A percentile compares a stretch with the other conserved stretches of the same genome.
Conservation (phyloP, 2,888 invertebrate genomes). For the Harpalus rubripes region DNA sequence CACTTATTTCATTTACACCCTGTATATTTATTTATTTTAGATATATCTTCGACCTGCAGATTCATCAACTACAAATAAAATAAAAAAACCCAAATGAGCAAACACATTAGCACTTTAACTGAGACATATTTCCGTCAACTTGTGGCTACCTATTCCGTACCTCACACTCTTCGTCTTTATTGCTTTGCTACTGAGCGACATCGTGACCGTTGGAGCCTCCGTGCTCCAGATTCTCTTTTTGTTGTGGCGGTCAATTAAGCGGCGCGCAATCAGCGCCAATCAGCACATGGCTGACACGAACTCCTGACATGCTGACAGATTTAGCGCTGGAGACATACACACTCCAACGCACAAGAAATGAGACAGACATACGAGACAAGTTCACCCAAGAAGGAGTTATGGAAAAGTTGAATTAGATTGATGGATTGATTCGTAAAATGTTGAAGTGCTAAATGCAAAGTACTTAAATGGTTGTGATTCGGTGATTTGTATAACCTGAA, state of each 20-base stretch:
- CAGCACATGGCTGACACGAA: conserved; percentile 4
- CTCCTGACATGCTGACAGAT: not conserved
- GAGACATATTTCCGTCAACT: too few species aligned
- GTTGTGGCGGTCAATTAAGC: conserved; percentile 28
- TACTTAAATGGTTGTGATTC: too few species aligned
- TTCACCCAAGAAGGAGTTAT: too few species aligned
- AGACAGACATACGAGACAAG: not conserved
- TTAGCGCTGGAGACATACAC: too few species aligned
- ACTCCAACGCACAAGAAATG: not conserved
- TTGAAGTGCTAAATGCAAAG: too few species aligned
- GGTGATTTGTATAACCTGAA: too few species aligned
- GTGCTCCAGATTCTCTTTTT: conserved; percentile 13
- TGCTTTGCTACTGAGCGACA: not conserved
- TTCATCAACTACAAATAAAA: not conserved
- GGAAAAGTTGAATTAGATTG: too few species aligned
- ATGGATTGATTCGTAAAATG: too few species aligned
- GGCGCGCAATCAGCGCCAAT: conserved; percentile 37
- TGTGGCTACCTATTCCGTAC: not conserved
- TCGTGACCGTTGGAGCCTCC: not conserved
- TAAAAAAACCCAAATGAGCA: not conserved
- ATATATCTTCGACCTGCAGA: too few species aligned
- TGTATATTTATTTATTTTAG: too few species aligned
- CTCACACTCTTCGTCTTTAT: not conserved
- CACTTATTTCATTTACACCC: too few species aligned
- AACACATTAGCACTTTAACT: too few species aligned